Evolutionary conservation across 2,888 invertebrate genomes (phyloP).

Genomic region (Phragmatobia fuliginosa): DNA sequence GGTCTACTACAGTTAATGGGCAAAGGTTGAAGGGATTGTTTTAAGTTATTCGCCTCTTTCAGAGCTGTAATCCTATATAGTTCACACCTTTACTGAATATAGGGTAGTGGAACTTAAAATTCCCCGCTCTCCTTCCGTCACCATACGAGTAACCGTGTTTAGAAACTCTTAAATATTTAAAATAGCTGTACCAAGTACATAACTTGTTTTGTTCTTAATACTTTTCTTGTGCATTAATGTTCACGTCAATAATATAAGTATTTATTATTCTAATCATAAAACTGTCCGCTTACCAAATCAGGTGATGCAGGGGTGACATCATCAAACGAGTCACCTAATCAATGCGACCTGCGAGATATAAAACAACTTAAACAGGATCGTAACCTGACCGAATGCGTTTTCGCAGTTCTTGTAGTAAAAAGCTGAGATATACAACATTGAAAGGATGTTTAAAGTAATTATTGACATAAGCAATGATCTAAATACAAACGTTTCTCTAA

Average conservation of each 20-base stretch:
- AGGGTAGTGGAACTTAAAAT: too few relatives aligned
- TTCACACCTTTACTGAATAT: too few relatives aligned
- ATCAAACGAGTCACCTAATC: slow-evolving; percentile 20
- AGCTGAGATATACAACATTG: neutral
- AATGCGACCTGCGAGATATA: slow-evolving; percentile 13
- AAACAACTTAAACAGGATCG: neutral
- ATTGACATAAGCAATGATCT: too few relatives aligned
- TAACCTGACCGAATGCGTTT: neutral
- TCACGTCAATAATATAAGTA: neutral
- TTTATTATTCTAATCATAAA: slow-evolving; percentile 3
- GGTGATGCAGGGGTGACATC: slow-evolving; percentile 24
- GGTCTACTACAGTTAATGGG: too few relatives aligned
- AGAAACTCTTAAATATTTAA: neutral
- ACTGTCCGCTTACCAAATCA: slow-evolving; percentile 11
- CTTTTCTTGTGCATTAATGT: neutral
- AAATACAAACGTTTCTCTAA: too few relatives aligned
- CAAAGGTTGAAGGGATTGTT: too few relatives aligned
- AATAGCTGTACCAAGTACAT: neutral
- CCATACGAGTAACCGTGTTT: neutral
- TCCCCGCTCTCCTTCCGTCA: too few relatives aligned
- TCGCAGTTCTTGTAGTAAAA: neutral
- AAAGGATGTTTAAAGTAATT: neutral
- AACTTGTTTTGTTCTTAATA: neutral
- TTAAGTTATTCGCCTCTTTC: too few relatives aligned
- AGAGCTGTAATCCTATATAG: too few relatives aligned